A percentile compares a stretch with the other conserved stretches of the same genome.
Conservation (phyloP, 2,888 invertebrate species). For the Cantharis flavilabris region DNA sequence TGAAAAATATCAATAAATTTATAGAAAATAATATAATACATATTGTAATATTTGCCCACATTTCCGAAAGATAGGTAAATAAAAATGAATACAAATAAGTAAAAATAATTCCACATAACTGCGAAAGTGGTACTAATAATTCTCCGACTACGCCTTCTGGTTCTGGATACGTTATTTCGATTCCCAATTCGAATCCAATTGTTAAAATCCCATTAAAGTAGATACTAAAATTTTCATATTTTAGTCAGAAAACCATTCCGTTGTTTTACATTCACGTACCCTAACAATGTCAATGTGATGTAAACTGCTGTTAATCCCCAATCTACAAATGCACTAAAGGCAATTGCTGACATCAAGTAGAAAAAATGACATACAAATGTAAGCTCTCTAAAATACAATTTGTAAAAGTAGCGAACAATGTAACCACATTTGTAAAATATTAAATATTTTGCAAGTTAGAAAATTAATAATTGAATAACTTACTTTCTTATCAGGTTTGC, state of each 20-base stretch:
- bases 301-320: slow-evolving; percentile 80
- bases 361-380: not conserved
- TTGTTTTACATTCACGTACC: slow-evolving; percentile 63
- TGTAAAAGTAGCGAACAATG: no score
- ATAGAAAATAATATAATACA: not conserved
- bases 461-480: no score
- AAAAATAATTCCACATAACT: not conserved
- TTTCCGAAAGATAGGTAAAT: not conserved
- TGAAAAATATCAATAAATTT: not conserved
- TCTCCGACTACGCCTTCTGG: not conserved
- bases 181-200: not conserved
- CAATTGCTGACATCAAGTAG: not conserved
- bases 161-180: slow-evolving; percentile 1
- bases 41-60: not conserved
- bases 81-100: slow-evolving; percentile 1
- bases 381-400: not conserved
- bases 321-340: slow-evolving; percentile 73
- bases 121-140: not conserved
- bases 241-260: not conserved
- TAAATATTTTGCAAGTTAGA: no score
- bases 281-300: slow-evolving; percentile 76
- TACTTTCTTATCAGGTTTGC: no score
- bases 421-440: no score
- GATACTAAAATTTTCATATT: not conserved
- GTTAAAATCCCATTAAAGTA: not conserved